phyloP scores from a whole-genome alignment of 2,888 invertebrate species.

The Antheraea assamensis region DNA sequence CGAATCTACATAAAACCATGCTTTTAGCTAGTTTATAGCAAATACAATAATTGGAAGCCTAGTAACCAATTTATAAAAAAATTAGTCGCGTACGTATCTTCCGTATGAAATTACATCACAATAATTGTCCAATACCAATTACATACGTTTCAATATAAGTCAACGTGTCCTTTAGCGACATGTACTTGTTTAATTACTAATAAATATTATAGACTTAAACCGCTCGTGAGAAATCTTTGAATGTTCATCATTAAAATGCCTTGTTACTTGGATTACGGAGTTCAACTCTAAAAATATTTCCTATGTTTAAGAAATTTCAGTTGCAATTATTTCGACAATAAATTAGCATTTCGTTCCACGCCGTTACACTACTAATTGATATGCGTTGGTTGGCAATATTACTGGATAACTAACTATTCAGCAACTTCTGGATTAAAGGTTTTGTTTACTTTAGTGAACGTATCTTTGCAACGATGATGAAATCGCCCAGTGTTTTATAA shows the following conservation, averaged over 20 bases:
- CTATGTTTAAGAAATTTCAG: constrained; percentile 11
- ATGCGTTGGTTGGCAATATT: constrained; percentile 14
- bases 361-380: constrained; percentile 12
- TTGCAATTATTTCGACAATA: constrained; percentile 14
- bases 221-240: neutral
- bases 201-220: too few relatives aligned
- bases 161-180: too few relatives aligned
- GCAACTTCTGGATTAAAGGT: constrained; percentile 1
- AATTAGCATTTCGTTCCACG: constrained; percentile 13
- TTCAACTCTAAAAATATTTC: constrained; percentile 1
- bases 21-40: too few relatives aligned
- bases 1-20: neutral
- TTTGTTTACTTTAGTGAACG: neutral
- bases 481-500: neutral
- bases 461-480: neutral
- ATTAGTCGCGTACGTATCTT: neutral
- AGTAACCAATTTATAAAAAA: neutral
- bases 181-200: neutral
- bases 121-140: too few relatives aligned
- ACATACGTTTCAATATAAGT: too few relatives aligned
- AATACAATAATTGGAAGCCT: neutral
- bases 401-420: constrained; percentile 5
- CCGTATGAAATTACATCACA: too few relatives aligned
- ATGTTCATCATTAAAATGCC: neutral
- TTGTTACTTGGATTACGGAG: neutral